Conservation (phyloP, 1,140 invertebrate genomes). For the Harpegnathos saltator region DNA sequence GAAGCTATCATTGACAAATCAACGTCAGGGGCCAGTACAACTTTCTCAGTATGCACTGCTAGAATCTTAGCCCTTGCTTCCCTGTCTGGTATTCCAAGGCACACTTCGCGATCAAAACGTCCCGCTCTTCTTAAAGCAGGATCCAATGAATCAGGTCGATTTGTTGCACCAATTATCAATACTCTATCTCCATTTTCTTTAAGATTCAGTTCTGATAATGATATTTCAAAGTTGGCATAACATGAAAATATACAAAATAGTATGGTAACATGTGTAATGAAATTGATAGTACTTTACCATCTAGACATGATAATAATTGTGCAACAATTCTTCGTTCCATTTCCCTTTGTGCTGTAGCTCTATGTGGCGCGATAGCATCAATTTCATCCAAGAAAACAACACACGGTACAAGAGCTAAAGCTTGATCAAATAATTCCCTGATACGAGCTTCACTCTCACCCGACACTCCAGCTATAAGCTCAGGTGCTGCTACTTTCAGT, state of each 20-base stretch:
- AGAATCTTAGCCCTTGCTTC: slow-evolving; percentile 92
- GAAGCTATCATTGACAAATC: slow-evolving; percentile 91
- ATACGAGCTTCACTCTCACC: slow-evolving; percentile 98
- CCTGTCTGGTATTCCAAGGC: slow-evolving; percentile 96
- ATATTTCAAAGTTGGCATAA: not conserved
- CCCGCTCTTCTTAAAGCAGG: slow-evolving; percentile 96
- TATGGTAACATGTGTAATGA: not conserved
- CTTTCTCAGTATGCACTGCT: slow-evolving; percentile 89
- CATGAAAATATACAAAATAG: not conserved
- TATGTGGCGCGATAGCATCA: slow-evolving; percentile 94
- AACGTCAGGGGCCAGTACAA: slow-evolving; percentile 90
- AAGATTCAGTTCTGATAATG: slow-evolving; percentile 86
- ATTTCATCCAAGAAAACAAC: slow-evolving; percentile 98
- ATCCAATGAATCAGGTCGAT: slow-evolving; percentile 96
- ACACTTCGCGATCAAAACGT: slow-evolving; percentile 97
- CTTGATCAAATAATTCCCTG: slow-evolving; percentile 95
- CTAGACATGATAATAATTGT: slow-evolving; percentile 95
- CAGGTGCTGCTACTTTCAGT: slow-evolving; percentile 95
- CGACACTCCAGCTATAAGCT: slow-evolving; percentile 97
- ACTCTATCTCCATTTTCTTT: slow-evolving; percentile 90
- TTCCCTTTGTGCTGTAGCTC: slow-evolving; percentile 95
- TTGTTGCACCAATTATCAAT: slow-evolving; percentile 97
- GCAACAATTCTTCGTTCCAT: slow-evolving; percentile 98
- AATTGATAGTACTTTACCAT: slow-evolving; percentile 86
- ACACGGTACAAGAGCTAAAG: slow-evolving; percentile 91